Evolutionary conservation across 1,140 invertebrate species (phyloP).

Genomic region (Coelopa frigida): DNA sequence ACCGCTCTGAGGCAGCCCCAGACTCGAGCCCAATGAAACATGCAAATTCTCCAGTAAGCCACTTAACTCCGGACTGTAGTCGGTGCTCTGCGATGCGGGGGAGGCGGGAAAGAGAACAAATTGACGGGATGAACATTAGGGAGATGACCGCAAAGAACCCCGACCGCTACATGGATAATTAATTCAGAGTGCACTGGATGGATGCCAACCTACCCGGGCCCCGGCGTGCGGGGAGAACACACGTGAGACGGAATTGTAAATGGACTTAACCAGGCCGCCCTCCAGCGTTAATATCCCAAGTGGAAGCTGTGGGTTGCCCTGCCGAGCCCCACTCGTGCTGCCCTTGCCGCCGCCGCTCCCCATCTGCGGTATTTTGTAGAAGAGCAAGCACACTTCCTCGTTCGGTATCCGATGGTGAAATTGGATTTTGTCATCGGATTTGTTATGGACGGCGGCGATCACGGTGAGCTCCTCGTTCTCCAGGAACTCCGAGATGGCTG

Average conservation of each 20-base stretch:
- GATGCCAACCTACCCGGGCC: conserved; percentile 33
- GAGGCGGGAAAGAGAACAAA: too few relatives aligned
- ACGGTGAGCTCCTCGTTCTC: conserved; percentile 43
- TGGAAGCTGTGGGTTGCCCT: conserved; percentile 8
- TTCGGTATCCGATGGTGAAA: conserved; percentile 44
- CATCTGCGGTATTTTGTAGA: conserved; percentile 44
- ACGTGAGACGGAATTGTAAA: conserved; percentile 45
- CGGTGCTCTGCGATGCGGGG: conserved; percentile 33
- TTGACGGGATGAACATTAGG: too few relatives aligned
- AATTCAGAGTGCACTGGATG: too few relatives aligned
- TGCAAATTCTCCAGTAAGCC: conserved; percentile 40
- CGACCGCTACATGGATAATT: too few relatives aligned
- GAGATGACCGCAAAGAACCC: too few relatives aligned
- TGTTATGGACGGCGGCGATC: conserved; percentile 39
- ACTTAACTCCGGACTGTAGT: conserved; percentile 37
- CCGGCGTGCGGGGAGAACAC: conserved; percentile 39
- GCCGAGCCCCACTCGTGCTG: neutral
- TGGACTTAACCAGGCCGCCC: conserved; percentile 45
- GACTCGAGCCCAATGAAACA: conserved; percentile 35
- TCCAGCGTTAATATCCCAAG: conserved; percentile 44
- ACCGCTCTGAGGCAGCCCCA: conserved; percentile 42
- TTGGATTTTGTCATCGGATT: conserved; percentile 39
- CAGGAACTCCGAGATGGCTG: conserved; percentile 39
- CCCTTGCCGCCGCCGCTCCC: conserved; percentile 11
- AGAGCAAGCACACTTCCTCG: conserved; percentile 42